Percentiles rank a stretch among this genome's conserved stretches.
phyloP scores from a whole-genome alignment of 2,888 invertebrate species.

The Luffia ferchaultella region DNA sequence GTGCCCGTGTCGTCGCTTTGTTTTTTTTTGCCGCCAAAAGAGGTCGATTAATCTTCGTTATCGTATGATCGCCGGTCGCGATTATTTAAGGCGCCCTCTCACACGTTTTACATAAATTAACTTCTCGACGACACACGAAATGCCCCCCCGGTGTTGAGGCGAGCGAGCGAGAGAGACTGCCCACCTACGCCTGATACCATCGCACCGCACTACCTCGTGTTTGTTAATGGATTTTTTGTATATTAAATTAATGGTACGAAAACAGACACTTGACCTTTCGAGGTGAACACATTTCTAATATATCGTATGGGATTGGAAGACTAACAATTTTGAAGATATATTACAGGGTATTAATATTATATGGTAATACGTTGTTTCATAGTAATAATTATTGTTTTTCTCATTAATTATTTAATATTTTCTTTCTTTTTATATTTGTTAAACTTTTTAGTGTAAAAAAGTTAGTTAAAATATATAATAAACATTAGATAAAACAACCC shows the following conservation, averaged over 20 bases:
- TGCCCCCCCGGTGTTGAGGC: constrained; percentile 3
- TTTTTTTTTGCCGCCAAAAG: not conserved
- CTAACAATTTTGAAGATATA: not conserved
- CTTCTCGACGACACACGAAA: constrained; percentile 47
- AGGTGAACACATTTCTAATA: not conserved
- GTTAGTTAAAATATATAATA: too few species aligned
- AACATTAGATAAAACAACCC: too few species aligned
- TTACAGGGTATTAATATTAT: not conserved
- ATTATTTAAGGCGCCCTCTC: constrained; percentile 51
- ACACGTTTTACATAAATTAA: constrained; percentile 65
- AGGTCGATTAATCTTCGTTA: not conserved
- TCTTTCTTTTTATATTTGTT: too few species aligned
- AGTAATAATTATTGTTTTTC: too few species aligned
- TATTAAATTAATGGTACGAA: not conserved
- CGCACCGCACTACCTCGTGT: not conserved
- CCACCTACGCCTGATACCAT: not conserved
- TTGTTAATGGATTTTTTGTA: not conserved
- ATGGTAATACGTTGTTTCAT: too few species aligned
- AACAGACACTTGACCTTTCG: not conserved
- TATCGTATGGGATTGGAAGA: not conserved
- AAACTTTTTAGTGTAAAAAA: too few species aligned
- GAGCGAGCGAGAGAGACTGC: not conserved
- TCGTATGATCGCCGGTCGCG: constrained; percentile 28
- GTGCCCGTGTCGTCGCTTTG: not conserved
- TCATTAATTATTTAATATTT: too few species aligned